phyloP scores from a whole-genome alignment of 2,888 invertebrate species.

The Spicauda simplicius region DNA sequence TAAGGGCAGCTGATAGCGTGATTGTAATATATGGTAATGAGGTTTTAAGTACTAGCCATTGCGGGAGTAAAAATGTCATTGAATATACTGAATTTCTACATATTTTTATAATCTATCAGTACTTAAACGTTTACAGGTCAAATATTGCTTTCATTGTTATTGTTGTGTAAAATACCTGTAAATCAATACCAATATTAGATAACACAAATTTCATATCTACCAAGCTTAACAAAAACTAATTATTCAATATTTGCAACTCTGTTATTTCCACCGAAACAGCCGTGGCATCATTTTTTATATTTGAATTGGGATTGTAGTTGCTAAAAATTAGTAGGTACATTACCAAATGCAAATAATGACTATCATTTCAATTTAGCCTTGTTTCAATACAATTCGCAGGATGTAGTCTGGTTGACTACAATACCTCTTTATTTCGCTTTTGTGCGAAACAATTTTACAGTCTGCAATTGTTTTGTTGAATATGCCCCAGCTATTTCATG shows the following conservation, averaged over 20 bases:
- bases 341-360: slow-evolving; percentile 32
- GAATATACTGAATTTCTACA: not conserved
- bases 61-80: slow-evolving; percentile 1
- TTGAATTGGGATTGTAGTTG: not conserved
- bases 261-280: not conserved
- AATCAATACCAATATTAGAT: too few species aligned
- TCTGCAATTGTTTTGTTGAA: slow-evolving; percentile 40
- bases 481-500: slow-evolving; percentile 17
- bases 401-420: slow-evolving; percentile 41
- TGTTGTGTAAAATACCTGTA: too few species aligned
- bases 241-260: too few species aligned
- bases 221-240: too few species aligned
- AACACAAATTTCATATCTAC: too few species aligned
- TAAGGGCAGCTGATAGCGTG: slow-evolving; percentile 10
- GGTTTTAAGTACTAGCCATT: slow-evolving; percentile 4
- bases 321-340: not conserved
- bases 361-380: slow-evolving; percentile 42
- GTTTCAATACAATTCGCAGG: slow-evolving; percentile 39
- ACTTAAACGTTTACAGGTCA: too few species aligned
- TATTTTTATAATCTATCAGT: too few species aligned
- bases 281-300: not conserved
- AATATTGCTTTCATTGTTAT: too few species aligned
- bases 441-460: slow-evolving; percentile 40
- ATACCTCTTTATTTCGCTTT: slow-evolving; percentile 29
- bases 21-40: slow-evolving; percentile 16